These are phyloP conservation scores for Acanthococcus lagerstroemiae DNA, from an alignment of 2,888 invertebrate genomes.

Conservation along the genomic window DNA sequence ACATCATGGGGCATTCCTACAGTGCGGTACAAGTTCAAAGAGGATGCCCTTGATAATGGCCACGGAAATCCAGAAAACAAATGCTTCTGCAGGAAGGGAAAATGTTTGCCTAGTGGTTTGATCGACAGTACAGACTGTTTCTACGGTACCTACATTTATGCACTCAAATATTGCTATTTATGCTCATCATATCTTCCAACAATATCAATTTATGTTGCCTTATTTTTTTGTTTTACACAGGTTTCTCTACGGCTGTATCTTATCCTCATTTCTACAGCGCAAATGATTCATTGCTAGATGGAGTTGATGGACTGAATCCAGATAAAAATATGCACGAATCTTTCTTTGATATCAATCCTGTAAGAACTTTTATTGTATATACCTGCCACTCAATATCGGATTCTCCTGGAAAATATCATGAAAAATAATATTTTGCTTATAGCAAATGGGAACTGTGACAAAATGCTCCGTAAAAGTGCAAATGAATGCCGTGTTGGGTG, in stretches of 20 bases:
- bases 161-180: background rate
- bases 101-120: conserved; percentile 62
- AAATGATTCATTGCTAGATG: conserved; percentile 54
- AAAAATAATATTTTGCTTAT: no score
- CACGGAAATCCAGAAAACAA: conserved; percentile 56
- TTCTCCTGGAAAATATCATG: background rate
- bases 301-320: conserved; percentile 60
- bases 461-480: conserved; percentile 70
- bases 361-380: conserved; percentile 44
- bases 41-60: conserved; percentile 69
- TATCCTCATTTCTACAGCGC: conserved; percentile 77
- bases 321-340: conserved; percentile 58
- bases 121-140: conserved; percentile 77
- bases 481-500: conserved; percentile 72
- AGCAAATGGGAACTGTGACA: conserved; percentile 66
- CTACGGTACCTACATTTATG: conserved; percentile 50
- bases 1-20: background rate
- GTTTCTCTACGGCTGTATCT: conserved; percentile 78
- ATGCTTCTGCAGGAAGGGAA: conserved; percentile 66
- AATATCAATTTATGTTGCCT: background rate
- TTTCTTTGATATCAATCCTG: conserved; percentile 68
- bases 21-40: conserved; percentile 56
- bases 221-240: conserved; percentile 39
- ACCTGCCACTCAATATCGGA: no score
- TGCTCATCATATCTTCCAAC: background rate